Evolutionary conservation across 2,113 vertebrate species (phyloP).

Genomic region (Podocnemis expansa): DNA sequence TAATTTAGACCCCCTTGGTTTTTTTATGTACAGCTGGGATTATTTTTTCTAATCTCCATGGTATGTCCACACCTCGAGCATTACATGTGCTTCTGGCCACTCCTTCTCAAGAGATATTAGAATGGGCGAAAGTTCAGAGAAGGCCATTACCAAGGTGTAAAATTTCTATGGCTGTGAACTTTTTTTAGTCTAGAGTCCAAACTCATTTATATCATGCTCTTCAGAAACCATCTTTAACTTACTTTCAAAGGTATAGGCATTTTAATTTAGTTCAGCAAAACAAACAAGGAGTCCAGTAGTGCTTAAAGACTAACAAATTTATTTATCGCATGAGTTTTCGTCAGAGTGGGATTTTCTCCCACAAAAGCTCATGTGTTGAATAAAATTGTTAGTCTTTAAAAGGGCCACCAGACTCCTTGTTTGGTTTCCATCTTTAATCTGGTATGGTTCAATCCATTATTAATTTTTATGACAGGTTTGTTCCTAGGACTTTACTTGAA

Average conservation of each 20-base stretch:
- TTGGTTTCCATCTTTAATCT: not conserved
- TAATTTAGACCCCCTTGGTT: not conserved
- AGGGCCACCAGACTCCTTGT: no score
- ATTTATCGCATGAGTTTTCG: no score
- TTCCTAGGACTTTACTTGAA: not conserved
- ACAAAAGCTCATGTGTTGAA: no score
- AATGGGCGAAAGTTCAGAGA: not conserved
- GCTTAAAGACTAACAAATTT: no score
- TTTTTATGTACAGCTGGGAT: not conserved
- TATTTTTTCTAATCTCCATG: not conserved
- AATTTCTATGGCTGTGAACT: not conserved
- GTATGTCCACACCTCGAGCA: not conserved
- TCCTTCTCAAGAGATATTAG: not conserved
- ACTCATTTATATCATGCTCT: not conserved
- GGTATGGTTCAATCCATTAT: not conserved
- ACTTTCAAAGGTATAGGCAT: no score
- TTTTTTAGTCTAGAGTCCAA: not conserved
- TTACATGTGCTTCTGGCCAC: not conserved
- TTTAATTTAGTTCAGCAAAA: no score
- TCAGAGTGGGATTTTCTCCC: no score
- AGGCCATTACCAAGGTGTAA: not conserved
- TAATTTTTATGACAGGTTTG: not conserved
- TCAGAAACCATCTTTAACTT: not conserved
- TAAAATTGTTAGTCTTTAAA: no score
- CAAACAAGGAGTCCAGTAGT: no score